A percentile compares a stretch with the other conserved stretches of the same genome.
Conservation (phyloP, 2,113 vertebrate species). For the Trogon surrucura region DNA sequence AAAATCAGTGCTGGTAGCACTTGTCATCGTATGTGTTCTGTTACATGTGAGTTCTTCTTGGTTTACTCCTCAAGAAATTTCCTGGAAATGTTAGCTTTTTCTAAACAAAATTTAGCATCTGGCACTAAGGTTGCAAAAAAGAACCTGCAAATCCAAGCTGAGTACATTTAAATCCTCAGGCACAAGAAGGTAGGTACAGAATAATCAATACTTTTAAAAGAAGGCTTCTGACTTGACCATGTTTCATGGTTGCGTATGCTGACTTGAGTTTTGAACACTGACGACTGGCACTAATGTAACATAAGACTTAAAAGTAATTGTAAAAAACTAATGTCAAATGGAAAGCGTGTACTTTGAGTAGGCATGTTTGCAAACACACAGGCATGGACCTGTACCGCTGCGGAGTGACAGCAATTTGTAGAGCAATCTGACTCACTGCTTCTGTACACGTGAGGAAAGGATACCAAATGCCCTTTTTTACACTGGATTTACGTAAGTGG, state of each 20-base stretch:
- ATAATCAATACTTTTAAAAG: neutral
- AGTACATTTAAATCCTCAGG: neutral
- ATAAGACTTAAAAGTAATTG: neutral
- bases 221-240: neutral
- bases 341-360: neutral
- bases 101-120: neutral
- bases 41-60: neutral
- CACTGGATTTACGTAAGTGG: neutral
- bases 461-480: neutral
- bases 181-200: neutral
- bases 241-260: neutral
- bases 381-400: neutral
- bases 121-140: neutral
- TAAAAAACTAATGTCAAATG: neutral
- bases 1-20: neutral
- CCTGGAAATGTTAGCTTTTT: neutral
- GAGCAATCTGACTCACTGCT: neutral
- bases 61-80: neutral
- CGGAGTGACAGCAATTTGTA: neutral
- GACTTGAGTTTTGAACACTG: neutral
- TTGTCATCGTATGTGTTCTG: neutral
- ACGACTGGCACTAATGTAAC: neutral
- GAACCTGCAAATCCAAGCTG: neutral
- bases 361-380: neutral
- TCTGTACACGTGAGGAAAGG: neutral